Evolutionary conservation across 1,140 invertebrate genomes (phyloP), one percentile per base, ranked within the genome.

Genomic region (Aphaenogaster rudis): DNA sequence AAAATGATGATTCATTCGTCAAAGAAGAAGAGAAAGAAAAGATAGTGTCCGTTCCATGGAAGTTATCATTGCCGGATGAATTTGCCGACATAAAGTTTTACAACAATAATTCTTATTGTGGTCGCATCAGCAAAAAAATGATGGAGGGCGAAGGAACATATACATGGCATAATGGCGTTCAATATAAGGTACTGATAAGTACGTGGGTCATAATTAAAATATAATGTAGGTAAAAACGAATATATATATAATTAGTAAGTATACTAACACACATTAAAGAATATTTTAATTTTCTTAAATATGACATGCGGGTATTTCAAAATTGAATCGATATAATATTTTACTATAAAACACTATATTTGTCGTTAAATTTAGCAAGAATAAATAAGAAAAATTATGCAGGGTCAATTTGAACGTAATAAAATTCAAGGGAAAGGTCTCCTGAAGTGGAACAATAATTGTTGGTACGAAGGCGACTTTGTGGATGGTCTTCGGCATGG

Each of bases 401-500:
- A 96, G 96, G 96, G 96, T 17, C 90, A 96, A 28, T 97, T 97
- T 90, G 92, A 95, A 85, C 89, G 95, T 28, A 96, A 96, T 74
- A 92, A 94, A 89, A 96, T 96, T 61, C 91, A 93, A 69, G 96
- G 96, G 1, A 95, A 93, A 91, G 96, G 96, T 11, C 91, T 90
- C 7, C 92, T 97, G 77, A 92, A 94, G 21, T 96, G 96, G 94
- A 95, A 96, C 52, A 95, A 96, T 89, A 91, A 95, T 57, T 96
- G 95, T 15, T 96, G 95, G 94, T 97, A 96, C 86, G 94, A 96
- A 88, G 96, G 96, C 0, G 94, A 96, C 33, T 96, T 97, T 91
- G 6, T 39, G 9, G 94, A 95, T 13, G 96, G 96, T 78, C 90
- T 95, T 80, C 95, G 96, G 15, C 96, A 97, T 82, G 96, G 96